Percentiles rank a stretch among this genome's conserved stretches.
These are phyloP conservation scores for Strigops habroptila DNA, from an alignment of 2,113 vertebrate species.

Conservation along the genomic window DNA sequence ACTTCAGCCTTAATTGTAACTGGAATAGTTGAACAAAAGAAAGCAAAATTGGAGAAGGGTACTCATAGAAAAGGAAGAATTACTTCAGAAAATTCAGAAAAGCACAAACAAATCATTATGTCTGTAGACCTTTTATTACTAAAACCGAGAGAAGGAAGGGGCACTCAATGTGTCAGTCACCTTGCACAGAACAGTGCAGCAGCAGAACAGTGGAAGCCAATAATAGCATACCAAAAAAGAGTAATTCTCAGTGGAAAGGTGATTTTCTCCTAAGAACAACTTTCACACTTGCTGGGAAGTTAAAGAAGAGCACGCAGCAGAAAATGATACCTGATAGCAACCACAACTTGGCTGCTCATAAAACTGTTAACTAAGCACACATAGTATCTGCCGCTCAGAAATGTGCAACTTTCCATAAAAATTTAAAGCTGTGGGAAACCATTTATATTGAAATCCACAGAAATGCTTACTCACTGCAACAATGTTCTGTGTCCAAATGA, in stretches of 20 bases:
- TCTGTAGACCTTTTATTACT: too few species aligned
- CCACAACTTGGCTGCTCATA: background rate
- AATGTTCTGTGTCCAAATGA: background rate
- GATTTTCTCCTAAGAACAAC: constrained; percentile 26
- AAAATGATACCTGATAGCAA: constrained; percentile 26
- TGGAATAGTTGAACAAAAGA: background rate
- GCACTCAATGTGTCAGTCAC: background rate
- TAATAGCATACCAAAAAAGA: constrained; percentile 21
- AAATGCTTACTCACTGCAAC: background rate
- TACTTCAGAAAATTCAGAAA: background rate
- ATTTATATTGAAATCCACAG: background rate
- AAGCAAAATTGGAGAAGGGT: background rate
- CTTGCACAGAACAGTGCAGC: background rate
- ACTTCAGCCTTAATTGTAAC: background rate
- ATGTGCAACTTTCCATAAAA: background rate
- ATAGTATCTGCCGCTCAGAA: background rate
- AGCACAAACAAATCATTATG: too few species aligned
- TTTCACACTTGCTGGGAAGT: constrained; percentile 18
- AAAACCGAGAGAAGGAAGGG: too few species aligned
- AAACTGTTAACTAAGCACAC: constrained; percentile 31
- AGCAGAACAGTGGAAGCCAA: background rate
- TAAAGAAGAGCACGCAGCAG: constrained; percentile 14
- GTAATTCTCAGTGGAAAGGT: constrained; percentile 25
- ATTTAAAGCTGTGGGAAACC: background rate
- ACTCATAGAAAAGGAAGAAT: background rate